Percentiles rank a stretch among this genome's conserved stretches.
Evolutionary conservation across 2,888 invertebrate genomes (phyloP).

Genomic region (Chamaedrilus cognettii): DNA sequence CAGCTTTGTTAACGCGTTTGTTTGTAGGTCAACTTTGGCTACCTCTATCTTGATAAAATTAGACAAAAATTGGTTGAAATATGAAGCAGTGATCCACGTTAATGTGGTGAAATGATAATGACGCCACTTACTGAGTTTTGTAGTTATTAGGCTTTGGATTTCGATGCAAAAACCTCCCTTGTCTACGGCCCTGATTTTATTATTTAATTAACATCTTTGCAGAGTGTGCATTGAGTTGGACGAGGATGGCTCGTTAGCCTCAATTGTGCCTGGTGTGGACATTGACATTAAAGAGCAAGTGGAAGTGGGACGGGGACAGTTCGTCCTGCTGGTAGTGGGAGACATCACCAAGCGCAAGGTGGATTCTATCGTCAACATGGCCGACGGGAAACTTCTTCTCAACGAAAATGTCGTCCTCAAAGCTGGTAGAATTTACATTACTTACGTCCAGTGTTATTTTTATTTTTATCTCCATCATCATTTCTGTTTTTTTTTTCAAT

Average conservation of each 20-base stretch:
- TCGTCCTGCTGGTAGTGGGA: slow-evolving; percentile 10
- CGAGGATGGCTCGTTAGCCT: background rate
- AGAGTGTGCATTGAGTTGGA: background rate
- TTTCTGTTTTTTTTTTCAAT: background rate
- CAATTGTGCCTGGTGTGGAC: background rate
- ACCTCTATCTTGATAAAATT: too few relatives aligned
- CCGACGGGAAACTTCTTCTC: slow-evolving; percentile 15
- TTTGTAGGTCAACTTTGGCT: too few relatives aligned
- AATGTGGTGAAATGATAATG: too few relatives aligned
- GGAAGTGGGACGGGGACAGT: background rate
- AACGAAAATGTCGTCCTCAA: slow-evolving; percentile 9
- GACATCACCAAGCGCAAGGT: slow-evolving; percentile 11
- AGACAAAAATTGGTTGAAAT: too few relatives aligned
- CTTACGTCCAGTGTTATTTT: background rate
- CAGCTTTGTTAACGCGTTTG: too few relatives aligned
- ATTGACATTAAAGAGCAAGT: background rate
- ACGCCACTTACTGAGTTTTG: too few relatives aligned
- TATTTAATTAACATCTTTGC: too few relatives aligned
- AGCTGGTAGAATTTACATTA: too few relatives aligned
- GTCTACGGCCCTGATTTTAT: too few relatives aligned
- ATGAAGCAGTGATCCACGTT: too few relatives aligned
- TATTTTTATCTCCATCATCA: background rate
- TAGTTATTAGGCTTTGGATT: too few relatives aligned
- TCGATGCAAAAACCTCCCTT: too few relatives aligned
- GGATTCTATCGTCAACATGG: slow-evolving; percentile 18